Conservation (phyloP, 2,888 invertebrate genomes). For the Nomada ferruginata region DNA sequence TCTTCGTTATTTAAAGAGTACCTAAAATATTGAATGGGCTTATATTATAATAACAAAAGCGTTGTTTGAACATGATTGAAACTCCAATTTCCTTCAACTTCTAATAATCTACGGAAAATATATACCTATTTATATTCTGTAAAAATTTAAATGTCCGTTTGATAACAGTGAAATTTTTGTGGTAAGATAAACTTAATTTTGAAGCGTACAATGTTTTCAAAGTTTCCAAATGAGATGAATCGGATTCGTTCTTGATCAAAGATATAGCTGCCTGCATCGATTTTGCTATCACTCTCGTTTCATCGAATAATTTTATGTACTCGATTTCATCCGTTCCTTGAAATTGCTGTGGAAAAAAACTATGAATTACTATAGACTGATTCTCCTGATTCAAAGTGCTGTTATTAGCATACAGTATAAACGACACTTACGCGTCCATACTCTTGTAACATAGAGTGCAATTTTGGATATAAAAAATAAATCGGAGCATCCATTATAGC, state of each 20-base stretch:
- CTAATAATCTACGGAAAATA: slow-evolving; percentile 1
- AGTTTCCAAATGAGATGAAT: slow-evolving; percentile 78
- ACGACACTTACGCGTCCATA: slow-evolving; percentile 83
- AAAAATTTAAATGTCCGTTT: slow-evolving; percentile 84
- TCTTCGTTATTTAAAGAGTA: slow-evolving; percentile 73
- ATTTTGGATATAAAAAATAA: slow-evolving; percentile 83
- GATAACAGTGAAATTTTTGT: slow-evolving; percentile 86
- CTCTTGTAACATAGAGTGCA: slow-evolving; percentile 83
- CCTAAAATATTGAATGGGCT: slow-evolving; percentile 51
- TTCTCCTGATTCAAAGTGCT: slow-evolving; percentile 1
- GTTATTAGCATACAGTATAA: slow-evolving; percentile 16
- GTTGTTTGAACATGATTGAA: background rate
- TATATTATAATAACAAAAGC: background rate
- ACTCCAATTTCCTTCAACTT: background rate
- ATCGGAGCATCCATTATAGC: slow-evolving; percentile 85
- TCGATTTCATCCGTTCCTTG: slow-evolving; percentile 80
- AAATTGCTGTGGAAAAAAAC: slow-evolving; percentile 81
- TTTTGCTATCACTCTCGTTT: slow-evolving; percentile 82
- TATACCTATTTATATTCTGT: slow-evolving; percentile 78
- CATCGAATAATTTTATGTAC: slow-evolving; percentile 82
- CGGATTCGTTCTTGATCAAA: slow-evolving; percentile 72
- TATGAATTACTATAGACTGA: background rate
- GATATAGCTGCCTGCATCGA: slow-evolving; percentile 84
- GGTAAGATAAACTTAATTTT: slow-evolving; percentile 86
- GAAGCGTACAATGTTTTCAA: slow-evolving; percentile 85